phyloP scores from a whole-genome alignment of 1,140 invertebrate genomes.

The Marisa cornuarietis region DNA sequence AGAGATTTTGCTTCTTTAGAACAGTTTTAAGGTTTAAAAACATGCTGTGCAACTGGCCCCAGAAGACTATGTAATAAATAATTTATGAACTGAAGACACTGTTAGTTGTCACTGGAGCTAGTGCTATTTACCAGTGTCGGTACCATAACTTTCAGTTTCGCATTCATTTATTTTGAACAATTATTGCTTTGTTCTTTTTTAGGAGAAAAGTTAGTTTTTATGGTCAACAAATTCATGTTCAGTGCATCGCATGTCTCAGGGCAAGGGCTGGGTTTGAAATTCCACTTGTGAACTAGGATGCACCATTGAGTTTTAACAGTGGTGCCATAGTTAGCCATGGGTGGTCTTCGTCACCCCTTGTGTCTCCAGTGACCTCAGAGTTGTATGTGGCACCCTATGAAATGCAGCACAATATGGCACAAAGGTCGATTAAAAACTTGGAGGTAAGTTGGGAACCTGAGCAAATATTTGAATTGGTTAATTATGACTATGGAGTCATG shows the following conservation, averaged over 20 bases:
- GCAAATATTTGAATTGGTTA: too few species aligned
- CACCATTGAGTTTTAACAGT: slow-evolving; percentile 26
- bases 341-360: slow-evolving; percentile 4
- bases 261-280: slow-evolving; percentile 17
- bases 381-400: neutral
- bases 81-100: neutral
- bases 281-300: slow-evolving; percentile 24
- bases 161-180: neutral
- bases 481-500: too few species aligned
- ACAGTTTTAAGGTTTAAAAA: too few species aligned
- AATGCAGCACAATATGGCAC: neutral
- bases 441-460: neutral
- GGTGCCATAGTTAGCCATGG: neutral
- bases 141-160: neutral
- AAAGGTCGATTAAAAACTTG: neutral
- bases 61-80: neutral
- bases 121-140: neutral
- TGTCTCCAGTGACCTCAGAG: slow-evolving; percentile 6
- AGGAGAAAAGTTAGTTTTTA: neutral
- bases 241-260: neutral
- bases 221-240: neutral
- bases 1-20: too few species aligned
- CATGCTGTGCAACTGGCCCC: too few species aligned
- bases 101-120: neutral
- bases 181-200: neutral